Evolutionary conservation across 2,888 invertebrate genomes (phyloP).

Genomic region (Lasioglossum malachurum): DNA sequence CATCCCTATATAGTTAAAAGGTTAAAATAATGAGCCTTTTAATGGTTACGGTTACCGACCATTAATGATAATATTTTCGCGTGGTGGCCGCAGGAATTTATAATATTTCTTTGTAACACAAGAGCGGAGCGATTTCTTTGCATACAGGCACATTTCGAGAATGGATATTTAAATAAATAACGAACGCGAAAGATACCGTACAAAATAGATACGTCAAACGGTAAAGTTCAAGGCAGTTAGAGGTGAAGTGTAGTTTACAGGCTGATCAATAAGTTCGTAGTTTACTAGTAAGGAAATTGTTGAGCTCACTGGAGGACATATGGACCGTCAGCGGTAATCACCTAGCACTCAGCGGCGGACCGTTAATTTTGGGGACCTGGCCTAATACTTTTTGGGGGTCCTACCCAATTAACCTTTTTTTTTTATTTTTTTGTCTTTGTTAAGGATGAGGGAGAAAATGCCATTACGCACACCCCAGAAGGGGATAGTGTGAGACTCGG

Average conservation of each 20-base stretch:
- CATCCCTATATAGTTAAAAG: background rate
- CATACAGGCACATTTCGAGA: constrained; percentile 22
- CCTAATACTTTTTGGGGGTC: too few species aligned
- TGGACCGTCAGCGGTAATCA: constrained; percentile 34
- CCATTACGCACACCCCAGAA: too few species aligned
- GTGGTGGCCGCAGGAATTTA: background rate
- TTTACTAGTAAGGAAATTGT: constrained; percentile 57
- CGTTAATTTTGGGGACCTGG: too few species aligned
- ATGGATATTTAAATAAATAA: constrained; percentile 73
- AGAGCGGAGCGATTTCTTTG: background rate
- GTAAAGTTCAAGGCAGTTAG: constrained; percentile 76
- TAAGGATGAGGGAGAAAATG: too few species aligned
- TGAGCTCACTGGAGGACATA: constrained; percentile 41
- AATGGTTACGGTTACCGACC: background rate
- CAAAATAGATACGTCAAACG: constrained; percentile 66
- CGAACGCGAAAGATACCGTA: constrained; percentile 62
- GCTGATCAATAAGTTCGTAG: constrained; percentile 69
- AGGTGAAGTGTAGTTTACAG: constrained; percentile 59
- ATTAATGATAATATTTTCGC: background rate
- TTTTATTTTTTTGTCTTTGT: too few species aligned
- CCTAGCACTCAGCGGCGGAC: background rate
- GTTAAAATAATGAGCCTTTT: background rate
- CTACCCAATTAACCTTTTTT: too few species aligned
- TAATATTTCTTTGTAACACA: background rate
- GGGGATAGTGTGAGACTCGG: too few species aligned